Base-by-base conservation (phyloP, 2,113 vertebrate species). In the Rafetus swinhoei region DNA sequence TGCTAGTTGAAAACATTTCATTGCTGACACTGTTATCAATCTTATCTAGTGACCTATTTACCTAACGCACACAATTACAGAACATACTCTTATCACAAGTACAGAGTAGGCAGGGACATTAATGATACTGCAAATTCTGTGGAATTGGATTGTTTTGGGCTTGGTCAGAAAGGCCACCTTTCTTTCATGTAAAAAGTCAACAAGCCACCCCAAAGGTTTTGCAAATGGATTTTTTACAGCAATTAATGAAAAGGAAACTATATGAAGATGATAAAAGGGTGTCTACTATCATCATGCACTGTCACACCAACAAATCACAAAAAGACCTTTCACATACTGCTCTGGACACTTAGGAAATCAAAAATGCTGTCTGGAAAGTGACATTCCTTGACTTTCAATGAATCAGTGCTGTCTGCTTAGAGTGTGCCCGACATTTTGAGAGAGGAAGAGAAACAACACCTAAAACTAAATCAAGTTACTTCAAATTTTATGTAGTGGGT, bases 11-110 rank as follows among this genome's bases (percentile, higher is more conserved):
- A 97, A 97, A 89, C 88, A 90, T 84, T 89, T 93, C 95, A 94
- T 88, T 94, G 94, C 24, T 24, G 74, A 86, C 79, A 32, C 91
- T 84, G 88, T 62, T 94, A 94, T 97, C 97, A 96, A 25, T 97
- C 97, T 96, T 93, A 82, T 80, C 90, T 94, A 92, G 91, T 77
- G 83, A 95, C 87, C 95, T 96, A 69, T 96, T 97, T 97, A 95
- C 89, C 86, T 79, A 74, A 89, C 94, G 90, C 35, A 87, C 88
- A 90, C 85, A 88, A 95, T 96, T 94, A 84, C 87, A 88, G 95
- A 94, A 93, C 79, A 85, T 81, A 80, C 52, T 92, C 85, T 84
- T 86, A 89, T 96, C 88, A 90, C 60, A 65, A 84, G 29, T 10
- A 84, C 45, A 32, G 87, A 91, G 69, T 39, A 60, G 87, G 85